Percentiles rank a stretch among this genome's conserved stretches.
phyloP scores from a whole-genome alignment of 2,797 vertebrate species.

The Pseudocheirus occidentalis region DNA sequence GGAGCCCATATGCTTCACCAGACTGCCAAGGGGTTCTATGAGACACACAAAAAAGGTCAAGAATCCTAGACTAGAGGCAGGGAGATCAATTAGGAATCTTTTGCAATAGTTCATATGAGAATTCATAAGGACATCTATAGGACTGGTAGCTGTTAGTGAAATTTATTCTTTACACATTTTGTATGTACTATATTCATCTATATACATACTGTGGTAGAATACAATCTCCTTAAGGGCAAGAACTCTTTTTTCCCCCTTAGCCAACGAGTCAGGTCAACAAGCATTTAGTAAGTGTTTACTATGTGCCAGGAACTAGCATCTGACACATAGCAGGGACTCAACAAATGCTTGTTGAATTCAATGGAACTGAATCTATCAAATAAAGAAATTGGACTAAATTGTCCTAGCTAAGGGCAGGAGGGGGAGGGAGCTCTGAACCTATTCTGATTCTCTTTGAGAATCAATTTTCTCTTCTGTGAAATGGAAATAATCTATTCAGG shows the following conservation, averaged over 20 bases:
- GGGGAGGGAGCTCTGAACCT: background rate
- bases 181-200: background rate
- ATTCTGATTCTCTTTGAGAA: background rate
- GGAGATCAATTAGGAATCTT: background rate
- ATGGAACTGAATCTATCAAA: background rate
- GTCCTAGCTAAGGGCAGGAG: background rate
- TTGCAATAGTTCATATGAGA: background rate
- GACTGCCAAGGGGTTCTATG: background rate
- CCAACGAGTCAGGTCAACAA: background rate
- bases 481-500: background rate
- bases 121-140: background rate
- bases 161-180: background rate
- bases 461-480: background rate
- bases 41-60: background rate
- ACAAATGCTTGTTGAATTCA: background rate
- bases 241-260: background rate
- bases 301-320: background rate
- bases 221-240: background rate
- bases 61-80: background rate
- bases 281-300: background rate
- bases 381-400: background rate
- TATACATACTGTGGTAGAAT: background rate
- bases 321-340: background rate
- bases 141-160: background rate
- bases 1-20: background rate